phyloP scores from a whole-genome alignment of 92 coral and sea anemone species.

The Nematostella vectensis region DNA sequence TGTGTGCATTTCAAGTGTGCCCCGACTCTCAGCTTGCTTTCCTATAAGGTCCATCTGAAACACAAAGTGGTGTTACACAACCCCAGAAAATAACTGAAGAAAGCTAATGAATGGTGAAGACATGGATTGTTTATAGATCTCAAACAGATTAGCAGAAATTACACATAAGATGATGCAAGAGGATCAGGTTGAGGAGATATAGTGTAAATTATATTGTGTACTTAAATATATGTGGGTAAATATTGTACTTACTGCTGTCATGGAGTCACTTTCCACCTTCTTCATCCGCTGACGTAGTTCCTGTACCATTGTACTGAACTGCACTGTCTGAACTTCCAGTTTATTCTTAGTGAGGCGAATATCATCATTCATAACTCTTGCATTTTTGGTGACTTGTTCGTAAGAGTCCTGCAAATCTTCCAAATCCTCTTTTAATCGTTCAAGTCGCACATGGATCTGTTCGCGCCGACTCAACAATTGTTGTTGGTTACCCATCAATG shows the following conservation, averaged over 20 bases:
- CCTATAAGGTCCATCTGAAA: conserved; percentile 54
- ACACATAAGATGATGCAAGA: too few relatives aligned
- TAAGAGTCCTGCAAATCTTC: conserved; percentile 73
- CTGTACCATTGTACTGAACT: conserved; percentile 79
- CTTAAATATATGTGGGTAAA: too few relatives aligned
- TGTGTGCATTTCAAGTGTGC: conserved; percentile 46
- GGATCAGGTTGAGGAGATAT: too few relatives aligned
- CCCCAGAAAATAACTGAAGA: too few relatives aligned
- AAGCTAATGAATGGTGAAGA: too few relatives aligned
- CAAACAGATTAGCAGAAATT: too few relatives aligned
- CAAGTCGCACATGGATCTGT: conserved; percentile 76
- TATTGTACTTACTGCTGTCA: conserved; percentile 83
- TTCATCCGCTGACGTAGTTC: conserved; percentile 89
- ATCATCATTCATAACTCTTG: conserved; percentile 77
- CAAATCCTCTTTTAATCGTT: conserved; percentile 75
- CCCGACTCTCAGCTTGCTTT: conserved; percentile 67
- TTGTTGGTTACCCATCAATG: conserved; percentile 89
- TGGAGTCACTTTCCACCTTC: conserved; percentile 78
- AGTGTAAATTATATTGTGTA: too few relatives aligned
- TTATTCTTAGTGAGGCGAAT: conserved; percentile 76
- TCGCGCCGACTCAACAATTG: conserved; percentile 77
- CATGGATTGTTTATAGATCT: too few relatives aligned
- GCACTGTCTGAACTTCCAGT: conserved; percentile 76
- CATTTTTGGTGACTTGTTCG: conserved; percentile 80
- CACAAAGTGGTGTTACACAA: too few relatives aligned